Conservation (phyloP, 2,797 vertebrate genomes). For the Lagorchestes hirsutus region DNA sequence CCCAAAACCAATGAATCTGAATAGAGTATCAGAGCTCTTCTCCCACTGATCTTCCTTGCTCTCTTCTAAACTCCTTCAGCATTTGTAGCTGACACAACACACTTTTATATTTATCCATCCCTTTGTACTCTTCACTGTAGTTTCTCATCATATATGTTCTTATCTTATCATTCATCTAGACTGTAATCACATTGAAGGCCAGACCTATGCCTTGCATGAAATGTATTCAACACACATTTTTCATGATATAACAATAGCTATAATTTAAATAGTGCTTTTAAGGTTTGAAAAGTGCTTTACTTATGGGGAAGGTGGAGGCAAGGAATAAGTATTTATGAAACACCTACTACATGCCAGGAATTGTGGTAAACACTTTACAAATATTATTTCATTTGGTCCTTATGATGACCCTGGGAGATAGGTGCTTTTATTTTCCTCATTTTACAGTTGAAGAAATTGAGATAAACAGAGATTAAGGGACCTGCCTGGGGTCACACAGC, state of each 20-base stretch:
- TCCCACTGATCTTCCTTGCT: too few relatives aligned
- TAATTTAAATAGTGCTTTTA: neutral
- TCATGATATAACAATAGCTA: neutral
- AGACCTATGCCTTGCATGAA: neutral
- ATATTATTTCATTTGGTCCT: neutral
- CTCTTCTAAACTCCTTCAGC: neutral
- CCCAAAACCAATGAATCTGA: neutral
- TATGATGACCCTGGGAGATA: too few relatives aligned
- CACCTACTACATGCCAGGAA: neutral
- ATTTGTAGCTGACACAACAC: neutral
- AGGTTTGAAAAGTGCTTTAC: neutral
- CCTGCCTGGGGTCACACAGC: too few relatives aligned
- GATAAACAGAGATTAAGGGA: too few relatives aligned
- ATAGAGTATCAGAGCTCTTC: neutral
- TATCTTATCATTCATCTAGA: neutral
- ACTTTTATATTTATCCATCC: neutral
- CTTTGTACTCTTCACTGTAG: neutral
- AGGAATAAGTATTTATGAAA: neutral
- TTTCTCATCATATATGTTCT: neutral
- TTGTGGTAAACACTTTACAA: neutral
- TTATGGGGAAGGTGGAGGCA: neutral
- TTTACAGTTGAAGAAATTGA: too few relatives aligned
- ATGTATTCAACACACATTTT: neutral
- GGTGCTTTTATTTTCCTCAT: too few relatives aligned
- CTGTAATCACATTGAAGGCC: neutral